Evolutionary conservation across 1,140 invertebrate genomes (phyloP), one percentile per base, ranked within the genome.

Genomic region (Teleogryllus occipitalis): DNA sequence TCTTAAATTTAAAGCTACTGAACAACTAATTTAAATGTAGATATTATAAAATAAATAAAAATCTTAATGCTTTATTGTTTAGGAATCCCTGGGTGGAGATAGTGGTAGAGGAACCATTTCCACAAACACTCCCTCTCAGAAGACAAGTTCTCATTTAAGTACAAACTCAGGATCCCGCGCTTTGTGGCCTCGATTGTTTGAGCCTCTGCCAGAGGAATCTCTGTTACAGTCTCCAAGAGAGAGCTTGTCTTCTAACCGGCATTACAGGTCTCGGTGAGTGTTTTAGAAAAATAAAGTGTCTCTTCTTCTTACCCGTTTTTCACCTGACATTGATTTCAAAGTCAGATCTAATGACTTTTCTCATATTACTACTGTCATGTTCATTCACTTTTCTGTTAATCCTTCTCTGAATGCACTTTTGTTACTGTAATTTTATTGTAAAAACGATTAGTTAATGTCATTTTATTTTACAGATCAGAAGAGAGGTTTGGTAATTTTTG

Each of bases 21-120:
- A 7, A 15, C 8, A 8, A 78, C 27, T 8, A 49, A 78, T 48
- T 12, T 78, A 49, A 10, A 7, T 27, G 12, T 27, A 21, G 4
- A n/a, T 27, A 8, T 76, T 27, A 46, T 76, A 0, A 7, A 8
- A 48, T 15, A 46, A 76, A 47, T 76, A 46, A 76, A 76, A 46
- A 18, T 39, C 7, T 18, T 8, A 76, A 49, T 54, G 47, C 22
- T 10, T 14, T 22, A 48, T 8, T 77, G 4, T n/a, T 47, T 48
- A 77, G 76, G 48, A 54, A 7, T 49, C n/a, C 7, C 21, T 54
- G 47, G 46, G 46, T 21, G 73, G 72, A 49, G 83, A 84, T 75
- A 83, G 83, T 82, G 83, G 83, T 14, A 81, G 83, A 78, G 81
- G 82, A 7, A 84, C 83, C 39, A 84, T 84, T 81, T 83, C 82